Conservation (phyloP, 2,797 vertebrate genomes). For the Crax fasciolata region DNA sequence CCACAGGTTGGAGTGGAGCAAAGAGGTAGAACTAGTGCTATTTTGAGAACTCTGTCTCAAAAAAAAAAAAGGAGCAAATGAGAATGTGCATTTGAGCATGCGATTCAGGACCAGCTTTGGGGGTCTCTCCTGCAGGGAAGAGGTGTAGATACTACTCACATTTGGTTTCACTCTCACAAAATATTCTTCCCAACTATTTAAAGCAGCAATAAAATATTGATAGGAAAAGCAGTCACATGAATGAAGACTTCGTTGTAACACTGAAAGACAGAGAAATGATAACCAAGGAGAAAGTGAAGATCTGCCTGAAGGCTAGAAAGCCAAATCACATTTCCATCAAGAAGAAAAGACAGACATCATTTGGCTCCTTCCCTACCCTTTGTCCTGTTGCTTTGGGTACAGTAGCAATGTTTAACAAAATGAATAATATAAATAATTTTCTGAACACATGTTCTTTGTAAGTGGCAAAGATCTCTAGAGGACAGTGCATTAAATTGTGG, state of each 20-base stretch:
- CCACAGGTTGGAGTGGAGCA: background rate
- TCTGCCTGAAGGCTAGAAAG: constrained; percentile 45
- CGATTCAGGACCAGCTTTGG: background rate
- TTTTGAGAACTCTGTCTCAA: background rate
- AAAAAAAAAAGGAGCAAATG: background rate
- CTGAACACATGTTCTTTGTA: constrained; percentile 76
- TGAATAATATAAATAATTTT: constrained; percentile 63
- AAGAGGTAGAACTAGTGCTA: background rate
- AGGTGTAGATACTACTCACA: background rate
- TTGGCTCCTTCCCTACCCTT: background rate
- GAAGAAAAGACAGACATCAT: background rate
- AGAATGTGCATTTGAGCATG: background rate
- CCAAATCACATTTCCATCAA: constrained; percentile 48
- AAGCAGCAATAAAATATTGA: background rate
- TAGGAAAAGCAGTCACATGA: background rate
- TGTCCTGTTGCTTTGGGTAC: constrained; percentile 24
- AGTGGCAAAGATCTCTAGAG: constrained; percentile 82
- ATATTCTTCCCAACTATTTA: background rate
- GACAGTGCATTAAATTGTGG: constrained; percentile 77
- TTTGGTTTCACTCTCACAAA: background rate
- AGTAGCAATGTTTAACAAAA: constrained; percentile 64
- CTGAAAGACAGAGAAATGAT: constrained; percentile 29
- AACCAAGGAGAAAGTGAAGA: constrained; percentile 43
- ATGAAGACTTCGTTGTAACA: constrained; percentile 16
- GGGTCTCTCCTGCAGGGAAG: background rate